These are phyloP conservation scores for Rhagophthalmus giganteus DNA, from an alignment of 2,888 invertebrate species.

Conservation along the genomic window DNA sequence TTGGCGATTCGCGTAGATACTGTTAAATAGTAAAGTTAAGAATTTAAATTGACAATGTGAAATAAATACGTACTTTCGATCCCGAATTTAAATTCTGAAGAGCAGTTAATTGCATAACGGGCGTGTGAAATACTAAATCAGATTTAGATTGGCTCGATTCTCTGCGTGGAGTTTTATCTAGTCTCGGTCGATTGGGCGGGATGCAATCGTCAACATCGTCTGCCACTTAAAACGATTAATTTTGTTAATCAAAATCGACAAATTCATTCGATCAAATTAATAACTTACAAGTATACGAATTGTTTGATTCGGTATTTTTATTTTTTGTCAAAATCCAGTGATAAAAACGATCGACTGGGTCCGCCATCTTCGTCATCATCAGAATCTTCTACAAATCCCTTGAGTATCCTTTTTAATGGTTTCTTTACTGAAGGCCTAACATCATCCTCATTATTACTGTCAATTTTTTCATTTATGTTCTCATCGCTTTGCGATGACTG, in stretches of 20 bases:
- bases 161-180: slow-evolving; percentile 40
- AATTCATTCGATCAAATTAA: background rate
- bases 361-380: slow-evolving; percentile 42
- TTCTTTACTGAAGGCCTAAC: slow-evolving; percentile 36
- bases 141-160: slow-evolving; percentile 38
- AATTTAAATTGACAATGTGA: background rate
- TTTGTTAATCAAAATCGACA: background rate
- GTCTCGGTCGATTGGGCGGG: slow-evolving; percentile 45
- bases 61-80: slow-evolving; percentile 43
- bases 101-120: slow-evolving; percentile 55
- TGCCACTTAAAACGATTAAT: slow-evolving; percentile 11
- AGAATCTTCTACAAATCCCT: slow-evolving; percentile 45
- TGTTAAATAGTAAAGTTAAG: slow-evolving; percentile 26
- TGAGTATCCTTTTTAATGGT: slow-evolving; percentile 46
- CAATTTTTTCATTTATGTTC: too few relatives aligned
- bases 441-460: slow-evolving; percentile 26
- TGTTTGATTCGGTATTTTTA: background rate
- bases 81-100: slow-evolving; percentile 50
- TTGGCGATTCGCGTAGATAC: slow-evolving; percentile 40
- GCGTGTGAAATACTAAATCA: slow-evolving; percentile 55
- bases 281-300: too few relatives aligned
- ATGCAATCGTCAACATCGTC: slow-evolving; percentile 46
- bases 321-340: background rate
- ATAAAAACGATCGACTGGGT: background rate
- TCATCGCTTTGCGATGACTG: too few relatives aligned